phyloP scores from a whole-genome alignment of 64 coral and sea anemone species.

The Dendronephthya gigantea region DNA sequence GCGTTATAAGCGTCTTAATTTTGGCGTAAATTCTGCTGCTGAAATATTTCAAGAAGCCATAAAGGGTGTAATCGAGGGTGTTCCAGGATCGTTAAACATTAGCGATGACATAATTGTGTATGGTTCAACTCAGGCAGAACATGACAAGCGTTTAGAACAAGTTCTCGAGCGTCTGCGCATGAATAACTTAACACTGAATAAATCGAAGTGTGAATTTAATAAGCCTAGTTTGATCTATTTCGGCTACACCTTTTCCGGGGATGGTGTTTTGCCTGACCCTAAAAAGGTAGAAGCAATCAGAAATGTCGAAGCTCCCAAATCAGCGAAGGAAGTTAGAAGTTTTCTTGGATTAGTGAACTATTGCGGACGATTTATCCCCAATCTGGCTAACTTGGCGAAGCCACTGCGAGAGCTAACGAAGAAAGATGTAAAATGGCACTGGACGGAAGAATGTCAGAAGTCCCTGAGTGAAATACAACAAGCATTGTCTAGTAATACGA shows the following conservation, averaged over 20 bases:
- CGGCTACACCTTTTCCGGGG: not conserved
- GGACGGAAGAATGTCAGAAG: not conserved
- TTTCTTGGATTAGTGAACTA: not conserved
- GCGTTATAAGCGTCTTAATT: not conserved
- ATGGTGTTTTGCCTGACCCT: not conserved
- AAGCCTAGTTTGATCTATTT: not conserved
- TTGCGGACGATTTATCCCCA: conserved; percentile 14
- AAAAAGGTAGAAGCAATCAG: conserved; percentile 16
- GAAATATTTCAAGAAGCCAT: conserved; percentile 1
- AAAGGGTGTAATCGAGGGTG: not conserved
- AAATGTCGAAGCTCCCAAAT: not conserved
- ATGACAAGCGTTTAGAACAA: not conserved
- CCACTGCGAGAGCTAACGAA: conserved; percentile 11
- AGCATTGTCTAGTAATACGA: not conserved
- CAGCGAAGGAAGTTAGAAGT: not conserved
- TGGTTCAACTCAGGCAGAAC: not conserved
- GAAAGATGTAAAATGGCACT: not conserved
- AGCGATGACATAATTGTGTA: not conserved
- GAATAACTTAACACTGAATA: not conserved
- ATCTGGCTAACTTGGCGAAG: conserved; percentile 22
- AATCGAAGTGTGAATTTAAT: not conserved
- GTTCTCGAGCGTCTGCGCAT: not conserved
- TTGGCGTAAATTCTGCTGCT: not conserved
- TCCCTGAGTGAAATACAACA: not conserved
- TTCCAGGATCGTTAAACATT: not conserved